Evolutionary conservation across 2,797 vertebrate species (phyloP).

Genomic region (Zonotrichia albicollis): DNA sequence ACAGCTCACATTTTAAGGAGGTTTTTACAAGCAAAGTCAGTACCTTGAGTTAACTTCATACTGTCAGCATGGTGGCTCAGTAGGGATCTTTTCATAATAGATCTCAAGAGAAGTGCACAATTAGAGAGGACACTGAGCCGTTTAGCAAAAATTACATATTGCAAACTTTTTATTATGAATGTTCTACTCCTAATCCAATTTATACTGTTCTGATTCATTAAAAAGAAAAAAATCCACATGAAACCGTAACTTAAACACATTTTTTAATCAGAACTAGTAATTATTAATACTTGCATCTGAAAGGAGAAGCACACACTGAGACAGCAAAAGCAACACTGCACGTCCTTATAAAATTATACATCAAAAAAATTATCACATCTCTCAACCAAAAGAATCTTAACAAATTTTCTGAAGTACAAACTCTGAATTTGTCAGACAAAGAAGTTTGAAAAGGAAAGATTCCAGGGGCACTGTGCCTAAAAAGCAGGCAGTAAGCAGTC

Average conservation of each 20-base stretch:
- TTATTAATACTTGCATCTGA: neutral
- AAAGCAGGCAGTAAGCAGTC: neutral
- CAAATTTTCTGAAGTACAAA: neutral
- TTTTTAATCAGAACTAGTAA: neutral
- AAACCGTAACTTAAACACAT: neutral
- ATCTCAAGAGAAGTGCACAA: neutral
- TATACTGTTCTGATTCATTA: neutral
- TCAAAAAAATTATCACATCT: neutral
- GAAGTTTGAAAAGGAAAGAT: neutral
- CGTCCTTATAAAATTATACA: neutral
- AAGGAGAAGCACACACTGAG: neutral
- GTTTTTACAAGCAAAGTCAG: neutral
- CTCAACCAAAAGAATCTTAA: neutral
- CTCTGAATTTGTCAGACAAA: neutral
- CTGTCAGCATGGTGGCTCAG: neutral
- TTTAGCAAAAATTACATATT: neutral
- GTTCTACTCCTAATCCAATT: neutral
- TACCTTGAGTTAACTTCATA: neutral
- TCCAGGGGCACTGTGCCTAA: neutral
- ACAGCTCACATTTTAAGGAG: neutral
- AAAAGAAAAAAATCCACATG: neutral
- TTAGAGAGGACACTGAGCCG: neutral
- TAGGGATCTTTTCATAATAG: neutral
- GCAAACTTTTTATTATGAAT: neutral
- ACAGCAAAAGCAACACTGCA: neutral